Evolutionary conservation across 1,140 invertebrate genomes (phyloP).

Genomic region (Neodiprion fabricii): DNA sequence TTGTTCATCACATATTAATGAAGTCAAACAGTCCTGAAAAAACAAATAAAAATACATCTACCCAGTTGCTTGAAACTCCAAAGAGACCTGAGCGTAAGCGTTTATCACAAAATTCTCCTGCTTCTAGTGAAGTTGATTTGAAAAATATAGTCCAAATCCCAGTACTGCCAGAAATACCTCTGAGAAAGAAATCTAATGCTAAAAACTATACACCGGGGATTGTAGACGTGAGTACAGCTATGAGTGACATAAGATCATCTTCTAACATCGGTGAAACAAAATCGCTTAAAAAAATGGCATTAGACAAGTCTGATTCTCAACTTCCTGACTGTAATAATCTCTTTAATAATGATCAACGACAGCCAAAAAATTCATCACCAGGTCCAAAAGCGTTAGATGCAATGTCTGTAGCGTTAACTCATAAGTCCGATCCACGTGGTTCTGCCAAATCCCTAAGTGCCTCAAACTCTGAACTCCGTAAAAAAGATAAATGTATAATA

Average conservation of each 20-base stretch:
- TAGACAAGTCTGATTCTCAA: conserved; percentile 17
- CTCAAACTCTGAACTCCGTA: conserved; percentile 32
- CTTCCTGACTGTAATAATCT: not conserved
- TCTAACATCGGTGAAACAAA: not conserved
- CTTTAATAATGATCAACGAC: not conserved
- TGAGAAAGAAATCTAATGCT: conserved; percentile 27
- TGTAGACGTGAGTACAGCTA: conserved; percentile 4
- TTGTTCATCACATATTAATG: conserved; percentile 12
- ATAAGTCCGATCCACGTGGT: conserved; percentile 30
- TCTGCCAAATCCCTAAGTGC: conserved; percentile 37
- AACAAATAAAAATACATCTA: not conserved
- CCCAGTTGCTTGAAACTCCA: conserved; percentile 25
- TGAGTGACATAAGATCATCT: conserved; percentile 5
- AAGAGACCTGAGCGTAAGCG: conserved; percentile 38
- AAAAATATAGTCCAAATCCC: conserved; percentile 1
- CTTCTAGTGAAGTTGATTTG: not conserved
- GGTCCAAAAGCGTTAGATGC: conserved; percentile 22
- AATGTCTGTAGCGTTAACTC: conserved; percentile 17
- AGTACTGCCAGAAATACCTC: conserved; percentile 28
- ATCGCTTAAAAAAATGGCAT: not conserved
- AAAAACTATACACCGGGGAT: conserved; percentile 13
- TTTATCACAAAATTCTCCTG: conserved; percentile 21
- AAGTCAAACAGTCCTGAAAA: conserved; percentile 16
- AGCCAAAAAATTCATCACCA: not conserved
- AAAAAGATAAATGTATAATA: conserved; percentile 56